Conservation (phyloP, 2,797 vertebrate species). For the Vespertilio murinus region DNA sequence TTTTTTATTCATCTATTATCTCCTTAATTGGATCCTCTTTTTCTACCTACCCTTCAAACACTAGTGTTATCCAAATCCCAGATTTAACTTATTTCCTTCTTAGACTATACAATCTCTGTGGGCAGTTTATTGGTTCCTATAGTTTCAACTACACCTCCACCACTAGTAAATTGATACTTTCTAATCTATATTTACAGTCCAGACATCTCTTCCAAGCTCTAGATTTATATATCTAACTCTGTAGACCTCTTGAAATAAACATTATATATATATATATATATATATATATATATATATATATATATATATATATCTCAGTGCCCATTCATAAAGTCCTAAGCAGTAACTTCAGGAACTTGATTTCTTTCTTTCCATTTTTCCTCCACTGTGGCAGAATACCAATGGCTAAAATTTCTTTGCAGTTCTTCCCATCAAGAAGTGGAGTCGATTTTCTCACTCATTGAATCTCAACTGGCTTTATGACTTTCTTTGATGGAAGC, state of each 20-base stretch:
- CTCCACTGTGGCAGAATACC: neutral
- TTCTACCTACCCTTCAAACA: neutral
- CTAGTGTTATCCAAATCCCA: neutral
- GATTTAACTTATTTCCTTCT: neutral
- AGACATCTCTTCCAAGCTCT: neutral
- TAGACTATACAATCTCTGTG: neutral
- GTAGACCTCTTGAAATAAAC: neutral
- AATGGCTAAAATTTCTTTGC: neutral
- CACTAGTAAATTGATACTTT: neutral
- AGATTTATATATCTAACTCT: neutral
- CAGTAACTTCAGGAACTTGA: neutral
- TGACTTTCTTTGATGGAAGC: neutral
- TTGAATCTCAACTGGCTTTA: neutral
- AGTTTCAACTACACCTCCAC: neutral
- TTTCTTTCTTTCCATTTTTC: neutral
- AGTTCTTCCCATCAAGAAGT: neutral
- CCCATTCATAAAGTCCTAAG: neutral
- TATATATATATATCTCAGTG: too few species aligned
- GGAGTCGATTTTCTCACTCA: neutral
- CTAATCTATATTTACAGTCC: neutral
- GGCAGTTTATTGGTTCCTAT: neutral
- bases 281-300: too few species aligned
- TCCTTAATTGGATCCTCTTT: neutral
- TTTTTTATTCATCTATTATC: neutral
- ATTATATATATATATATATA: too few species aligned